These are phyloP conservation scores for Isaurus tuberculatus DNA, from an alignment of 92 coral and sea anemone genomes.

Conservation along the genomic window DNA sequence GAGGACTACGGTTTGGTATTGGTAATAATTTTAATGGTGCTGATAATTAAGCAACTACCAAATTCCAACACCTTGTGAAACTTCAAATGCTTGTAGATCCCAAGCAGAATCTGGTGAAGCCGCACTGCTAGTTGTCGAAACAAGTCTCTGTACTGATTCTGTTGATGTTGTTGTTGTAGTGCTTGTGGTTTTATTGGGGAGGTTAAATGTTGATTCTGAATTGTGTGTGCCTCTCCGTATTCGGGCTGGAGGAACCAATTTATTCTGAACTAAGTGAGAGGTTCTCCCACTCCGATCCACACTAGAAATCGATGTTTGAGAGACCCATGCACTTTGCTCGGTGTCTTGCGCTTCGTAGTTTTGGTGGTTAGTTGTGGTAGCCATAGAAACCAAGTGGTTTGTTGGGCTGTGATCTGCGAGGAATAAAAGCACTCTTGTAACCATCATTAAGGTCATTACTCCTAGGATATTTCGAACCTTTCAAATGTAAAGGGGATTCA, in stretches of 20 bases:
- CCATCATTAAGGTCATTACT: too few species aligned
- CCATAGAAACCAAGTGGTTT: background rate
- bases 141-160: background rate
- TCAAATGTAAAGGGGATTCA: too few species aligned
- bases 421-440: too few species aligned
- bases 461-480: too few species aligned
- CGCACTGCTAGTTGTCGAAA: background rate
- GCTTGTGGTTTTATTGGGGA: constrained; percentile 20
- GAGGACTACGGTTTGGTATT: background rate
- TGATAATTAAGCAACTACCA: background rate
- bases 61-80: constrained; percentile 12
- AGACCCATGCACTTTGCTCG: background rate
- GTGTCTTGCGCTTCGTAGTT: background rate
- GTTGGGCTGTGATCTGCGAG: constrained; percentile 22
- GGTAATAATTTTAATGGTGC: background rate
- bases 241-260: constrained; percentile 21
- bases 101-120: background rate
- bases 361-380: background rate
- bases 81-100: constrained; percentile 14
- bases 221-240: constrained; percentile 32
- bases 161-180: constrained; percentile 16
- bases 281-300: background rate
- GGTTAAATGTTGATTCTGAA: constrained; percentile 29
- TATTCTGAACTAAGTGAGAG: background rate
- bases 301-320: background rate